Percentiles rank a stretch among this genome's conserved stretches.
Conservation (phyloP, 2,797 vertebrate genomes). For the Nyctalus aviator region DNA sequence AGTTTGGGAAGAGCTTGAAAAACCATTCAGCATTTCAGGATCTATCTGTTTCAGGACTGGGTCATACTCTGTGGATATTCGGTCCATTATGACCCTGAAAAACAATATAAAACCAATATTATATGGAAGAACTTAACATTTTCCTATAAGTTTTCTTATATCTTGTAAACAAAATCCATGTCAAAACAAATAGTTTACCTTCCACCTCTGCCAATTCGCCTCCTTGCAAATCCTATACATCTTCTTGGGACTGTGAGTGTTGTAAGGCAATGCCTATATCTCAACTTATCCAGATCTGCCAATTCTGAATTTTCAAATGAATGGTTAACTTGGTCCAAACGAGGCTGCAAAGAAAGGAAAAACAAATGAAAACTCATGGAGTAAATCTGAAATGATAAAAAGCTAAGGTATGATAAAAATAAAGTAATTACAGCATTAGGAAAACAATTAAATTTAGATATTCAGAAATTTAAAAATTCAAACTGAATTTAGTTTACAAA, state of each 20-base stretch:
- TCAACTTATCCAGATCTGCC: constrained; percentile 89
- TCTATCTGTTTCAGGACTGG: constrained; percentile 91
- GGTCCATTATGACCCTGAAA: constrained; percentile 93
- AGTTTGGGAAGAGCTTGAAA: constrained; percentile 89
- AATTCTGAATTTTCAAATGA: constrained; percentile 86
- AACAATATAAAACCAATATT: constrained; percentile 59
- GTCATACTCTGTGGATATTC: constrained; percentile 92
- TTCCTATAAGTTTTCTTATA: not conserved
- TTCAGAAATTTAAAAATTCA: not conserved
- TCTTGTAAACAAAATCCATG: not conserved
- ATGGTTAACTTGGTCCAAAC: constrained; percentile 89
- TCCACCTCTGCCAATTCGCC: constrained; percentile 94
- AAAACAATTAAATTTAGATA: constrained; percentile 43
- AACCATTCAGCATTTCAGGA: constrained; percentile 90
- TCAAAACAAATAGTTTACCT: constrained; percentile 86
- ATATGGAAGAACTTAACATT: constrained; percentile 31
- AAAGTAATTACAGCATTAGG: not conserved
- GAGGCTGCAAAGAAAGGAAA: constrained; percentile 87
- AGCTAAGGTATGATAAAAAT: constrained; percentile 53
- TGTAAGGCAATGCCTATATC: constrained; percentile 93
- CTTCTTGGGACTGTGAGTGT: constrained; percentile 92
- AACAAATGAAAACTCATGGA: not conserved
- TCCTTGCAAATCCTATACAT: constrained; percentile 92
- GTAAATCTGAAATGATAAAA: constrained; percentile 57
- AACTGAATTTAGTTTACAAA: constrained; percentile 47